phyloP scores from a whole-genome alignment of 1,140 invertebrate genomes.

The Eciton burchellii region DNA sequence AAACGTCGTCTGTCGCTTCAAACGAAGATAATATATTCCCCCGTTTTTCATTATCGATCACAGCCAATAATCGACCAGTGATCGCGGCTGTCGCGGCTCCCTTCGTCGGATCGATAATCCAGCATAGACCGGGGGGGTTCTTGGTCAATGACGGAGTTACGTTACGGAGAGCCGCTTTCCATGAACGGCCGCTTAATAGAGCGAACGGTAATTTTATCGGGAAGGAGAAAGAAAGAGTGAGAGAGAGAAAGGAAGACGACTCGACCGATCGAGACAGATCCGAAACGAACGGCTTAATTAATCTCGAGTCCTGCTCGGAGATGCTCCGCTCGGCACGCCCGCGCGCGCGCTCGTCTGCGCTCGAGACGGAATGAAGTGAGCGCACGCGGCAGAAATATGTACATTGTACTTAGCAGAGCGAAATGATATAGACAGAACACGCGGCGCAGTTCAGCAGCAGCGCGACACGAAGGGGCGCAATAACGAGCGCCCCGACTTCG shows the following conservation, averaged over 20 bases:
- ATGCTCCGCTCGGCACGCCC: neutral
- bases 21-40: constrained; percentile 39
- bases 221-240: neutral
- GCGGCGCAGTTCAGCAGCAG: constrained; percentile 31
- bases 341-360: neutral
- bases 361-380: constrained; percentile 64
- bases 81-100: constrained; percentile 9
- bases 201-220: constrained; percentile 22
- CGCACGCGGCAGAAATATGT: constrained; percentile 67
- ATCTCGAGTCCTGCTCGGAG: neutral
- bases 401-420: constrained; percentile 73
- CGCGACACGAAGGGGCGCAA: constrained; percentile 78
- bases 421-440: constrained; percentile 73
- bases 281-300: constrained; percentile 35
- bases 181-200: constrained; percentile 47
- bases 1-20: constrained; percentile 27
- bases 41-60: constrained; percentile 39
- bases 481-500: constrained; percentile 81
- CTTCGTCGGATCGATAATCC: constrained; percentile 20
- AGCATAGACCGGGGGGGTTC: constrained; percentile 5
- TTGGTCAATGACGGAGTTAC: constrained; percentile 33
- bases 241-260: neutral
- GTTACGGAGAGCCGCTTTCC: constrained; percentile 12
- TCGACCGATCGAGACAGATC: neutral
- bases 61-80: constrained; percentile 28